Evolutionary conservation across 1,140 invertebrate species (phyloP).

Genomic region (Cherax destructor): DNA sequence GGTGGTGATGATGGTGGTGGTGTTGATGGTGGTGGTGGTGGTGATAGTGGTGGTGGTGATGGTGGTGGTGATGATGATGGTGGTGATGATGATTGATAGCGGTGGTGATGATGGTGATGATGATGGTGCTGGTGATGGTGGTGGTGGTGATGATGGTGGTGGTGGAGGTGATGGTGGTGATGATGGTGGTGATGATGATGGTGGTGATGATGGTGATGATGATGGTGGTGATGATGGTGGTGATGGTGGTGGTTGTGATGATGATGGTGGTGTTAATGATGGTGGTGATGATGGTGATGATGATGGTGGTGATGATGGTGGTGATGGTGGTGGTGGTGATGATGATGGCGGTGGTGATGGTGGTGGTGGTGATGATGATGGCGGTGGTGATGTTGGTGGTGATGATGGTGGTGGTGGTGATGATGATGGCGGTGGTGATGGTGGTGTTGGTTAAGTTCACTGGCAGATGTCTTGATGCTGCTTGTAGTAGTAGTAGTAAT

Average conservation of each 20-base stretch:
- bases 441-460: too few species aligned
- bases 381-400: background rate
- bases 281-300: background rate
- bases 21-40: background rate
- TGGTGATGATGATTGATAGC: too few species aligned
- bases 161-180: too few species aligned
- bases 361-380: background rate
- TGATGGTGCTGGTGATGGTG: background rate
- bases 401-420: background rate
- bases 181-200: background rate
- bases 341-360: background rate
- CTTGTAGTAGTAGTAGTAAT: too few species aligned
- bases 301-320: background rate
- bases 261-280: background rate
- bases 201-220: background rate
- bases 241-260: background rate
- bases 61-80: background rate
- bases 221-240: too few species aligned
- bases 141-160: too few species aligned
- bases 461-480: too few species aligned
- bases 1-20: too few species aligned
- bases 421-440: background rate
- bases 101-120: background rate
- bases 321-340: background rate
- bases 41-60: background rate